Base-by-base conservation (phyloP, 2,888 invertebrate genomes). In the Pheosia gnoma region DNA sequence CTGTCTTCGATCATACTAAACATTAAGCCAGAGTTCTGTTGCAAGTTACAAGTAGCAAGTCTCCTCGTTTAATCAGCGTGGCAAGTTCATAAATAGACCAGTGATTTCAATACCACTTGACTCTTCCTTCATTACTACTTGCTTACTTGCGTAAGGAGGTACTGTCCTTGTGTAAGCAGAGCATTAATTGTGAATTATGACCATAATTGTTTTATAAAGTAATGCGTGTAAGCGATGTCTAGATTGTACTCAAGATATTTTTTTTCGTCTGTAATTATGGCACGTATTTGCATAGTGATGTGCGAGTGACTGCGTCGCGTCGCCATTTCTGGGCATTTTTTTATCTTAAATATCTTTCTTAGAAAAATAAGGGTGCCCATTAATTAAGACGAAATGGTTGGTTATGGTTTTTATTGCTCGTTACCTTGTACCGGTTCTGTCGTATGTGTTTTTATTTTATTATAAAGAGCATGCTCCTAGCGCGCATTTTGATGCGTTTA, bases 161-260 rank as follows among this genome's bases (percentile, higher is more conserved):
- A 25, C 1, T 25, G 25, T 25, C 25, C 25, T 25, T 2, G 25
- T 25, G 25, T 25, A 41, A 41, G 8, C 8, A 7, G 66, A 74
- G 78, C 78, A 83, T 85, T 88, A 88, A 88, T 89, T 90, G 88
- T 89, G 84, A 91, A 86, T 87, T 89, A 90, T 89, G 80, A 88
- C 83, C 88, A 88, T 91, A 90, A 91, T 91, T 88, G 86, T 88
- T 90, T 88, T 81, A 25, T 84, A 89, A 91, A 91, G 90, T 90
- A 91, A 89, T 81, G 80, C 81, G 78, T 85, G 82, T 82, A 83
- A 84, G 84, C 85, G 82, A 83, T 86, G 86, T 80, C 81, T 76
- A 84, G 90, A 92, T 91, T 80, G 85, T 82, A 83, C 85, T 88
- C 82, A 86, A 90, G 89, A 91, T 92, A 88, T 65, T 61, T 55